phyloP scores from a whole-genome alignment of 1,140 invertebrate genomes.

The Zaprionus davidi region DNA sequence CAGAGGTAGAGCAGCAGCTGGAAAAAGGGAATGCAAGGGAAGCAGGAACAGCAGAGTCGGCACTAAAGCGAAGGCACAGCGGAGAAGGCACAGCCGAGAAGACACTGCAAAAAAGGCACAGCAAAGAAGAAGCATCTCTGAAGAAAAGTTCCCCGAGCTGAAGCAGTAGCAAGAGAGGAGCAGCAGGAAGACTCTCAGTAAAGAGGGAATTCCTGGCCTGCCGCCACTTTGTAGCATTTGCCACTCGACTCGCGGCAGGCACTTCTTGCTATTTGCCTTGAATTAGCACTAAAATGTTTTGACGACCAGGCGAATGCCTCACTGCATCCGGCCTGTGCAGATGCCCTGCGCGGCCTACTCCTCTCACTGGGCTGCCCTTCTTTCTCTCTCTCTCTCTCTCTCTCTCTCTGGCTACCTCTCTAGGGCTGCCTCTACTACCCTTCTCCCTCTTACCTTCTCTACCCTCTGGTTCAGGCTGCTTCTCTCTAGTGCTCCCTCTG shows the following conservation, averaged over 20 bases:
- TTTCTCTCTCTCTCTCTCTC: no score
- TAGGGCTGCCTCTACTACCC: not conserved
- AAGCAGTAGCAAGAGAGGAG: not conserved
- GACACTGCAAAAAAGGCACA: not conserved
- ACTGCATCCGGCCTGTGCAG: constrained; percentile 22
- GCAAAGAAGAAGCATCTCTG: not conserved
- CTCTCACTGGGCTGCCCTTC: no score
- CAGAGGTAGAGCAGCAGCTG: no score
- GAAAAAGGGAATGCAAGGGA: constrained; percentile 13
- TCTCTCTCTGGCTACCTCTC: not conserved
- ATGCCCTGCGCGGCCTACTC: not conserved
- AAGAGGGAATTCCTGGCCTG: not conserved
- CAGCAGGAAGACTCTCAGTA: not conserved
- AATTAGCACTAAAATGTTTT: constrained; percentile 57
- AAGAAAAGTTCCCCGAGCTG: not conserved
- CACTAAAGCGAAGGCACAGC: not conserved
- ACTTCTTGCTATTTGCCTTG: constrained; percentile 42
- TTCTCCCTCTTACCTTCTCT: not conserved
- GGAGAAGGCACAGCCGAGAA: not conserved
- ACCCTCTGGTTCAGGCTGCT: not conserved
- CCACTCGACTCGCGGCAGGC: constrained; percentile 9
- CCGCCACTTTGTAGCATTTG: constrained; percentile 23
- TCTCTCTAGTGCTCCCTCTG: not conserved
- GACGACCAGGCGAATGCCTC: constrained; percentile 27
- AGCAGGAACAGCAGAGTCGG: constrained; percentile 7